Base-by-base conservation (phyloP, 2,888 invertebrate species). In the Caenorhabditis parvicauda region DNA sequence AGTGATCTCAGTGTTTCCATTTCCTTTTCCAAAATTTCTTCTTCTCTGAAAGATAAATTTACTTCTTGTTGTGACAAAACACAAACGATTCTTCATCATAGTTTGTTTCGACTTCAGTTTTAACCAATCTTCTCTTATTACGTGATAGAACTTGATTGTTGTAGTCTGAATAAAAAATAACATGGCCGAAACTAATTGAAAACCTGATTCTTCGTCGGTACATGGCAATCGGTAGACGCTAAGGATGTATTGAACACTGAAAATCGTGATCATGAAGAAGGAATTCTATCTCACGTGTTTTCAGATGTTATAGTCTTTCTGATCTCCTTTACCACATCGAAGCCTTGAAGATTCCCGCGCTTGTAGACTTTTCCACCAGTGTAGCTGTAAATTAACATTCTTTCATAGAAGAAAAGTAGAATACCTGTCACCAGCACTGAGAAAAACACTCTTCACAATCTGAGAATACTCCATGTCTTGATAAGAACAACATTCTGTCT, bases 281-380 rank as follows among this genome's bases (percentile, higher is more conserved):
- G 21, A 25, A 17, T 41, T 37, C 17, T 6, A 35, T 27, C 50
- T 44, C 29, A 68, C 68, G 56, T 49, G 46, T 74, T 74, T 19
- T 68, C 61, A 25, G 69, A 61, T 7, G 64, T 67, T 22, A 76
- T 71, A 39, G 74, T 77, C 49, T 76, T 78, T 39, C 72, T 55
- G 19, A 78, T 64, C 51, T 78, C 78, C 49, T 78, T 78, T 47
- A 78, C 62, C n/a, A 78, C 46, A 61, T 78, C 78, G 48, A 75
- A 78, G 6, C 70, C 76, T 0, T 54, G 58, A 14, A 55, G 42
- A 45, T 54, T 51, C 1, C 60, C 64, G 5, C 64, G 57, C 29
- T 66, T 68, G 28, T 60, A 54, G 4, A 64, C 60, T 7, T 55
- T n/a, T 41, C 72, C 72, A 57, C 72, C 72, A 24, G 64, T 54